Conservation (phyloP, 1,140 invertebrate species). For the Magallana angulata region DNA sequence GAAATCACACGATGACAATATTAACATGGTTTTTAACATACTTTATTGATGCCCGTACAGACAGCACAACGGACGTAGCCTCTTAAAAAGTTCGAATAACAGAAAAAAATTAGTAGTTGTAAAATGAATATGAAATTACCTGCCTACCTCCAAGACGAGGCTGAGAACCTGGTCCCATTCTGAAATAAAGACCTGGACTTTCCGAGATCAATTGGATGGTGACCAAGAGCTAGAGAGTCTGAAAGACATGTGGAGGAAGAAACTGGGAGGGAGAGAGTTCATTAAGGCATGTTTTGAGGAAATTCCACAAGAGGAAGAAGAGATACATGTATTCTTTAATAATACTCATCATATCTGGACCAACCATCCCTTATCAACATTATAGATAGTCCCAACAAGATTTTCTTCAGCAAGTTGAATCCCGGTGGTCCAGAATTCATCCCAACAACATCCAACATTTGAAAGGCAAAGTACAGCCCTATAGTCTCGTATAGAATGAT, state of each 20-base stretch:
- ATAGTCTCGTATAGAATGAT: neutral
- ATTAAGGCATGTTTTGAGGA: conserved; percentile 38
- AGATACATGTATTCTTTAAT: neutral
- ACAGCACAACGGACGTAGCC: too few species aligned
- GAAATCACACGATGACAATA: too few species aligned
- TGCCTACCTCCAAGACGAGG: conserved; percentile 20
- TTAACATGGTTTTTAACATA: too few species aligned
- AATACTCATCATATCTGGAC: neutral
- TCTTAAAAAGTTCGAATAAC: too few species aligned
- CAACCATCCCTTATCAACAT: neutral
- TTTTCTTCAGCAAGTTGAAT: conserved; percentile 3
- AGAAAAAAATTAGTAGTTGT: neutral
- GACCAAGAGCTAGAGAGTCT: conserved; percentile 28
- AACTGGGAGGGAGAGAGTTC: conserved; percentile 9
- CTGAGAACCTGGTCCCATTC: neutral
- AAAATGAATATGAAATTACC: conserved; percentile 43
- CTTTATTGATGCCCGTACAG: too few species aligned
- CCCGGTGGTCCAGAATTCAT: conserved; percentile 4
- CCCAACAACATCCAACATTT: neutral
- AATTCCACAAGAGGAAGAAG: conserved; percentile 27
- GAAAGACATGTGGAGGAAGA: conserved; percentile 22
- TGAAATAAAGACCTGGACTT: conserved; percentile 2
- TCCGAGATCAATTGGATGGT: conserved; percentile 35
- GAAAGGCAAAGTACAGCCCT: neutral
- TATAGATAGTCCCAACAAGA: neutral